A percentile compares a stretch with the other conserved stretches of the same genome.
Evolutionary conservation across 30 jellyfish, hydroid and myxozoan genomes (phyloP).

Genomic region (Cassiopea andromeda): DNA sequence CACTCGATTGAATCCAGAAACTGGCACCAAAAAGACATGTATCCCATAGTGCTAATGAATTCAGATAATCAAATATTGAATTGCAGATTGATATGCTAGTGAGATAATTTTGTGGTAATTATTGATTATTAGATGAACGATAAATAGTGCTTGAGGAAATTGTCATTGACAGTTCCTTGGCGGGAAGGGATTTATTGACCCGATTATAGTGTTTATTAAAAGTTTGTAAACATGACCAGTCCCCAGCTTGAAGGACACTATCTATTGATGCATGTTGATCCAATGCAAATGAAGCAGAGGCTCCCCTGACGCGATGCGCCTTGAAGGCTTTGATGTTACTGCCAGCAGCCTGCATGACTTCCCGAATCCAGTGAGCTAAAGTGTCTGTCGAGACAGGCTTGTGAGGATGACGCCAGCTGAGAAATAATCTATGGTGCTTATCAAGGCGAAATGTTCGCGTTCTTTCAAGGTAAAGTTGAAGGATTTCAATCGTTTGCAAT

Average conservation of each 20-base stretch:
- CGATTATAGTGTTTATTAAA: not conserved
- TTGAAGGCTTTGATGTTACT: conserved; percentile 3
- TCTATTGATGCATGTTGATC: not conserved
- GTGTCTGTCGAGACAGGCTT: conserved; percentile 16
- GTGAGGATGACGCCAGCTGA: conserved; percentile 10
- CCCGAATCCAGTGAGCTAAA: conserved; percentile 30
- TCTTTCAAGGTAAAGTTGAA: not conserved
- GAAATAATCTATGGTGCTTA: not conserved
- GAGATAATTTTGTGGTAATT: too few species aligned
- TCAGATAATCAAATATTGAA: too few species aligned
- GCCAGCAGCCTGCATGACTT: conserved; percentile 25
- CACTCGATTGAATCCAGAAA: too few species aligned
- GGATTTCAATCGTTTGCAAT: too few species aligned
- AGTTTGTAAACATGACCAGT: conserved; percentile 4
- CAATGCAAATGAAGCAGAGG: conserved; percentile 19
- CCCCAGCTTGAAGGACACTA: not conserved
- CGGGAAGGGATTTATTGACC: not conserved
- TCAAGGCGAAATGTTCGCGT: not conserved
- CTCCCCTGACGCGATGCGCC: conserved; percentile 18
- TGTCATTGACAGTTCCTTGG: not conserved
- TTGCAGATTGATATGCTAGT: too few species aligned
- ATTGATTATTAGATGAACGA: too few species aligned
- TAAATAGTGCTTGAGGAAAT: not conserved
- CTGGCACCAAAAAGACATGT: too few species aligned
- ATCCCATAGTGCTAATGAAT: too few species aligned